Conservation (phyloP, 64 coral and sea anemone species). For the Montipora foliosa region DNA sequence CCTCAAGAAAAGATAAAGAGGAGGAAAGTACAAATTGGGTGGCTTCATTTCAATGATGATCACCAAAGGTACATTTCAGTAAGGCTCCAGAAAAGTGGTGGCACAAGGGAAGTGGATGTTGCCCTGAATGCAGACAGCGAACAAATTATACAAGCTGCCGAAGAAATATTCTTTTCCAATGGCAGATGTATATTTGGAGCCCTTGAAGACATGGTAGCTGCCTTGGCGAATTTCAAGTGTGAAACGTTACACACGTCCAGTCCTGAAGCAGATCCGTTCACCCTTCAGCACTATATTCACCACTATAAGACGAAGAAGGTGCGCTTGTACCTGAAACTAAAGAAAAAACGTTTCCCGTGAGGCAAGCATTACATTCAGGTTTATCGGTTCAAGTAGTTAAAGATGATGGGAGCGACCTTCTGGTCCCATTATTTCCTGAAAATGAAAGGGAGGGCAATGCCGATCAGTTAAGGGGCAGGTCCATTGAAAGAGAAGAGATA, state of each 20-base stretch:
- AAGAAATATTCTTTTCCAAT: slow-evolving; percentile 21
- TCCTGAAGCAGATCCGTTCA: slow-evolving; percentile 10
- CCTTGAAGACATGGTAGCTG: neutral
- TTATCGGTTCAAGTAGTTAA: neutral
- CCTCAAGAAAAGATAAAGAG: neutral
- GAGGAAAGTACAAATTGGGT: slow-evolving; percentile 20
- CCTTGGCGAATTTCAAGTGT: slow-evolving; percentile 25
- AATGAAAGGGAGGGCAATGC: neutral
- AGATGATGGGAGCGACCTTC: slow-evolving; percentile 27
- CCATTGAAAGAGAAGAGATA: slow-evolving; percentile 39
- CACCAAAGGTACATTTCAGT: slow-evolving; percentile 11
- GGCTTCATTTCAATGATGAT: slow-evolving; percentile 33
- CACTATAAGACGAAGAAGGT: neutral
- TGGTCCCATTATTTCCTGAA: slow-evolving; percentile 37
- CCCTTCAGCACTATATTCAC: slow-evolving; percentile 28
- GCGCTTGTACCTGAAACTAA: slow-evolving; percentile 1
- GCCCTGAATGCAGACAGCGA: neutral
- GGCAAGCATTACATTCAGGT: neutral
- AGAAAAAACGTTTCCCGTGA: slow-evolving; percentile 1
- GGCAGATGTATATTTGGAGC: slow-evolving; percentile 10
- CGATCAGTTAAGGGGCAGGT: neutral
- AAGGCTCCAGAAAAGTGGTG: slow-evolving; percentile 5
- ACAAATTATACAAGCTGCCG: slow-evolving; percentile 15
- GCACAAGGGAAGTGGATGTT: slow-evolving; percentile 3
- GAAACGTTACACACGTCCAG: neutral